These are phyloP conservation scores for Megaleporinus macrocephalus DNA, from an alignment of 2,113 vertebrate species.

Conservation along the genomic window DNA sequence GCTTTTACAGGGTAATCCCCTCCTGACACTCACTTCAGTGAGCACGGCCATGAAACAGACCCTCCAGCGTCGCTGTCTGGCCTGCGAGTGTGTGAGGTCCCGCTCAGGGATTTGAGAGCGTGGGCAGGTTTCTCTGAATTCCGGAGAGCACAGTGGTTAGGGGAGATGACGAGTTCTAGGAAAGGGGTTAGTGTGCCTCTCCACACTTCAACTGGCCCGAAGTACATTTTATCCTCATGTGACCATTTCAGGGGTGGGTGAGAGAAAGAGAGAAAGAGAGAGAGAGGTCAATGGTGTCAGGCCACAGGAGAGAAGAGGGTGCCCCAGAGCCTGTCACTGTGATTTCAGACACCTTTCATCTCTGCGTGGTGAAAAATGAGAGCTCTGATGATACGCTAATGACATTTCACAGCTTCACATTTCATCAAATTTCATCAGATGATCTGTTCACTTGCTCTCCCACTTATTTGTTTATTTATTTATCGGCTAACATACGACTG, in stretches of 20 bases:
- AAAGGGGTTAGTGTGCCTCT: constrained; percentile 34
- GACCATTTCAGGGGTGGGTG: not conserved
- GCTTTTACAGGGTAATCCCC: constrained; percentile 59
- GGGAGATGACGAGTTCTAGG: constrained; percentile 33
- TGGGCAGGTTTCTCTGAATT: constrained; percentile 9
- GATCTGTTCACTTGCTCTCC: too few species aligned
- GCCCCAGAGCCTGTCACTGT: constrained; percentile 2
- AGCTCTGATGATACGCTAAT: not conserved
- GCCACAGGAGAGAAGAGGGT: not conserved
- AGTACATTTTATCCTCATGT: constrained; percentile 4
- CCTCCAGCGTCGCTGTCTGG: constrained; percentile 34
- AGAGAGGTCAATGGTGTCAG: not conserved
- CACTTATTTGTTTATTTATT: too few species aligned
- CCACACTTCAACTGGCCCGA: not conserved
- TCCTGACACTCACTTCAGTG: constrained; percentile 37
- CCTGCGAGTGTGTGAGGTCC: constrained; percentile 26
- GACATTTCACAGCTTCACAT: not conserved
- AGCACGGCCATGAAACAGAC: not conserved
- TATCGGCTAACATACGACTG: too few species aligned
- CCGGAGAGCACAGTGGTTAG: not conserved
- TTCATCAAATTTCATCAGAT: too few species aligned
- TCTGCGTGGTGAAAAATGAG: not conserved
- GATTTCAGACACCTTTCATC: constrained; percentile 29
- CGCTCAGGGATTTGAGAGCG: not conserved
- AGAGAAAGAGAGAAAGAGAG: not conserved